Conservation (phyloP, 2,113 vertebrate species). For the Lutjanus erythropterus region DNA sequence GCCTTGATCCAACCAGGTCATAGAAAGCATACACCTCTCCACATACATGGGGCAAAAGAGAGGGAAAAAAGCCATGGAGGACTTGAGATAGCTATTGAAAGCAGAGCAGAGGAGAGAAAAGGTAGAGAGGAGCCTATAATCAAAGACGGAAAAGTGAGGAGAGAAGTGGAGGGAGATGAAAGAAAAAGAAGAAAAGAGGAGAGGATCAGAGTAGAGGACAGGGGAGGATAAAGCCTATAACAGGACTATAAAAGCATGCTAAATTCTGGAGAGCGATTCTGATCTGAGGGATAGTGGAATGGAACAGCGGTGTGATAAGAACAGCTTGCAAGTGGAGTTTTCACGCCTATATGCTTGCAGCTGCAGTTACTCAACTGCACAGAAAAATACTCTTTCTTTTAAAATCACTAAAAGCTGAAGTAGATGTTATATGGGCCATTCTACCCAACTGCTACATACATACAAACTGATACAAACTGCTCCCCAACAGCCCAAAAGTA, state of each 20-base stretch:
- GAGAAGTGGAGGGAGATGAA: constrained; percentile 26
- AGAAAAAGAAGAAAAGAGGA: constrained; percentile 22
- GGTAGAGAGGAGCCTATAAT: constrained; percentile 14
- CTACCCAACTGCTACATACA: no score
- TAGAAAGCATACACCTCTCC: constrained; percentile 29
- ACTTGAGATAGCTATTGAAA: constrained; percentile 21
- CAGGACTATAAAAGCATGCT: constrained; percentile 54
- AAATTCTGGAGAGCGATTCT: constrained; percentile 62
- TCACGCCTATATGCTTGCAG: constrained; percentile 21
- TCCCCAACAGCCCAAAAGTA: no score
- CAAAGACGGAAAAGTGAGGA: constrained; percentile 33
- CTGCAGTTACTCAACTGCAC: constrained; percentile 14
- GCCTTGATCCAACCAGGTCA: constrained; percentile 66
- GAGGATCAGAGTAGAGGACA: constrained; percentile 40
- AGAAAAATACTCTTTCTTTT: constrained; percentile 1
- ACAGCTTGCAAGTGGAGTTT: constrained; percentile 34
- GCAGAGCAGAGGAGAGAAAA: not conserved
- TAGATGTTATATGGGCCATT: not conserved
- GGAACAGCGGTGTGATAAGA: constrained; percentile 55
- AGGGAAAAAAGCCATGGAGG: not conserved
- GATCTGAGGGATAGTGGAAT: constrained; percentile 50
- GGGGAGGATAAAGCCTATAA: constrained; percentile 38
- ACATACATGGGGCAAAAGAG: constrained; percentile 9
- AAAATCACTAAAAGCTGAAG: not conserved
- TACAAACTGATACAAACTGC: no score